Percentiles rank a stretch among this genome's conserved stretches.
Conservation (phyloP, 2,113 vertebrate genomes). For the Globicephala melas region DNA sequence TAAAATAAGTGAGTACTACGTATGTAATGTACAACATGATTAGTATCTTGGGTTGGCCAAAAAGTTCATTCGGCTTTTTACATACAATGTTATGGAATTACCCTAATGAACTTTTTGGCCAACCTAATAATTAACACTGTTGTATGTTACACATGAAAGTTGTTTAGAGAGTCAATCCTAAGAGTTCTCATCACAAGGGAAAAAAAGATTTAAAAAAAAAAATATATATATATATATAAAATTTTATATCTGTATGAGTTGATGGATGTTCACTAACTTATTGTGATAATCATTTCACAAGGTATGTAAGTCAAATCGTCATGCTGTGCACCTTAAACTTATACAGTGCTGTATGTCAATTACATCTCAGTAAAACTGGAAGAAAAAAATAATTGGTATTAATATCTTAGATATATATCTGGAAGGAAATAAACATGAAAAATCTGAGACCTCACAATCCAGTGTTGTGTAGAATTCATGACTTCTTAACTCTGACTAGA, state of each 20-base stretch:
- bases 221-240: too few species aligned
- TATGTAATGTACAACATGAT: background rate
- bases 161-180: background rate
- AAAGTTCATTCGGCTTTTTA: too few species aligned
- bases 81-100: too few species aligned
- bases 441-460: background rate
- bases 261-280: background rate
- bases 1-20: background rate
- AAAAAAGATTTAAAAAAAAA: background rate
- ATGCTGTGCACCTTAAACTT: background rate
- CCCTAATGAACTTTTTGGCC: too few species aligned
- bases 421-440: slow-evolving; percentile 22
- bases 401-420: background rate
- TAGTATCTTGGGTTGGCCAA: background rate
- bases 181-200: background rate
- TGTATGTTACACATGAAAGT: background rate
- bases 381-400: background rate
- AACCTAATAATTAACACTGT: background rate
- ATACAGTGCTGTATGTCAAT: background rate
- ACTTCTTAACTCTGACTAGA: background rate
- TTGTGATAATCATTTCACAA: background rate
- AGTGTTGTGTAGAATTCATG: background rate
- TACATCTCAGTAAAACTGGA: background rate
- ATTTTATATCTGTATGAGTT: background rate
- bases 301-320: background rate